Evolutionary conservation across 92 coral and sea anemone genomes (phyloP), one percentile per base, ranked within the genome.

Genomic region (Porites evermanni): DNA sequence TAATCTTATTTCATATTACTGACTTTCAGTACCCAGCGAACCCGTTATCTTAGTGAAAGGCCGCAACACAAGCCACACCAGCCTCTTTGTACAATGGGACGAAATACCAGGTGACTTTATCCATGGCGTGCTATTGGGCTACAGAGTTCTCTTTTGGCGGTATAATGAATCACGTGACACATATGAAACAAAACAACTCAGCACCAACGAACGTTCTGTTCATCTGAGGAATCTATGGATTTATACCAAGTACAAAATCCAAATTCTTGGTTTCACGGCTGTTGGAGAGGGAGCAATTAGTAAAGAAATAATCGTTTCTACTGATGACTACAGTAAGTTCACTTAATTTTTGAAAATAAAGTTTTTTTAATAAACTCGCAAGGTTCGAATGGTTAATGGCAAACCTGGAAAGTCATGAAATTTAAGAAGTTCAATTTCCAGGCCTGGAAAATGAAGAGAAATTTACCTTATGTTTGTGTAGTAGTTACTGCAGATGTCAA

Each of bases 121-220:
- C 47, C 99, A 97, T 64, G 99, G 99, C 1, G 82, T 95, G 16
- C 80, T 97, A 64, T 91, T 79, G 66, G 99, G 99, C n/a, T 97
- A 87, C 53, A 84, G 86, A 75, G 90, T 97, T 66, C 69, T 87
- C 64, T 97, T 81, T 80, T 79, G 92, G 91, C 86, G 90, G 64
- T 85, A 76, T 24, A 86, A 85, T 32, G 73, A 90, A 50, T 91
- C 94, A 59, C 91, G 92, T 58, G 89, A 87, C 12, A 79, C 92
- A 67, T 61, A 75, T 81, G 69, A 83, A 72, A 88, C 23, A 3
- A 69, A 32, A 23, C 53, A 44, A 19, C 82, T 85, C 50, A 83
- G 74, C 12, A 88, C 94, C 0, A 88, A 88, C 6, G 53, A 79
- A 32, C 47, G 14, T 9, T 64, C 85, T 0, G 38, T 84, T 61